Percentiles rank a stretch among this genome's conserved stretches.
Conservation (phyloP, 2,797 vertebrate genomes). For the Tadarida brasiliensis region DNA sequence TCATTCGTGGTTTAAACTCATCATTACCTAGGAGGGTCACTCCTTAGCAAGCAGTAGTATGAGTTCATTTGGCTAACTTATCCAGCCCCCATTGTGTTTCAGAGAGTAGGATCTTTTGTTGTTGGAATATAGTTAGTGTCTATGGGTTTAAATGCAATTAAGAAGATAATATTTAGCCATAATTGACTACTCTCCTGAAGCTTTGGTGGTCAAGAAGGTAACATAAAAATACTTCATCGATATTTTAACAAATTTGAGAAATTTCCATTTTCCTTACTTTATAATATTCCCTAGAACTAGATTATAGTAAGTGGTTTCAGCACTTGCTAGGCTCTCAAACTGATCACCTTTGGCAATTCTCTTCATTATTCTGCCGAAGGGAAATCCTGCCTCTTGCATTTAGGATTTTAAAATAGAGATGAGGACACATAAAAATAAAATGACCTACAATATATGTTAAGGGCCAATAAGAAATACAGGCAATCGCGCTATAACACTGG, state of each 20-base stretch:
- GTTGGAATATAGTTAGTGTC: not conserved
- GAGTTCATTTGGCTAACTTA: not conserved
- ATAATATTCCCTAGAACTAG: not conserved
- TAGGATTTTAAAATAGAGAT: not conserved
- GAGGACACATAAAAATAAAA: not conserved
- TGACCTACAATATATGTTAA: not conserved
- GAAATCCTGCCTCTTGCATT: not conserved
- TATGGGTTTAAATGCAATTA: not conserved
- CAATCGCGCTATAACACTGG: not conserved
- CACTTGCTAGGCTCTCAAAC: not conserved
- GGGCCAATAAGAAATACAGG: not conserved
- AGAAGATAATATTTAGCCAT: not conserved
- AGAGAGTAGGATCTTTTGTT: not conserved
- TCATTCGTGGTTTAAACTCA: not conserved
- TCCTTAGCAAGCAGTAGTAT: not conserved
- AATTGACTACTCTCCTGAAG: not conserved
- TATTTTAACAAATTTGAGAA: not conserved
- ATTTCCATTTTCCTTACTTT: not conserved
- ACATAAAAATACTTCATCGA: not conserved
- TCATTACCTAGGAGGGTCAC: not conserved
- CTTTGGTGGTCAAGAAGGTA: not conserved
- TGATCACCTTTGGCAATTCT: not conserved
- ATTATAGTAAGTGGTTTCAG: not conserved
- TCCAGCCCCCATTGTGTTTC: not conserved
- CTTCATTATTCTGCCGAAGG: not conserved